Percentiles rank a stretch among this genome's conserved stretches.
phyloP scores from a whole-genome alignment of 2,797 vertebrate species.

The Tokudaia tokunoshimensis region DNA sequence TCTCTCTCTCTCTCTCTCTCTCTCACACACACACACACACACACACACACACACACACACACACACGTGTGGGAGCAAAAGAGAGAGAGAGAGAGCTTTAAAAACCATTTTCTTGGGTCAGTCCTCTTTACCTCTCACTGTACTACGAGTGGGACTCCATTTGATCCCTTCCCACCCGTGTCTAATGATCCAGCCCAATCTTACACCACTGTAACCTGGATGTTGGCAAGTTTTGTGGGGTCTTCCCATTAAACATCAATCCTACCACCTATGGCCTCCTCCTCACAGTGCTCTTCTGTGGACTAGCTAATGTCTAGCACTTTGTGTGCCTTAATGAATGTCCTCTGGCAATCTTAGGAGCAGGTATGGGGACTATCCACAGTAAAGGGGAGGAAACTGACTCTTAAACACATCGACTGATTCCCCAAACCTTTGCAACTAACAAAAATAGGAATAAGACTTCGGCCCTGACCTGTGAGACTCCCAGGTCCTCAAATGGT shows the following conservation, averaged over 20 bases:
- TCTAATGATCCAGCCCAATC: neutral
- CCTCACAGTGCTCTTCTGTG: neutral
- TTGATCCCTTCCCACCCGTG: neutral
- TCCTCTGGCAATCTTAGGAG: conserved; percentile 2
- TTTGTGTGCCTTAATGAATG: neutral
- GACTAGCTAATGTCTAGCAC: neutral
- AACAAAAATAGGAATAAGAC: conserved; percentile 32
- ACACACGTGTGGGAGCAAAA: neutral
- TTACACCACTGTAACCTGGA: neutral
- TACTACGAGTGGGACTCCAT: neutral
- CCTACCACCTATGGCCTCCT: neutral
- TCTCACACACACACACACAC: neutral
- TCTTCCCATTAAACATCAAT: conserved; percentile 27
- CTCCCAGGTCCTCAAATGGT: neutral
- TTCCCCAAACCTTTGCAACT: neutral
- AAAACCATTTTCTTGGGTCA: neutral
- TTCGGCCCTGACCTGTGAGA: neutral
- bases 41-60: neutral
- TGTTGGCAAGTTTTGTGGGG: neutral
- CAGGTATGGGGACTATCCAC: neutral
- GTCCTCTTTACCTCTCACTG: conserved; percentile 1
- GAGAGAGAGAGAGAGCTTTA: neutral
- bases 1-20: no score
- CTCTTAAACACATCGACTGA: conserved; percentile 19
- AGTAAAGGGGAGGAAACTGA: neutral